A percentile compares a stretch with the other conserved stretches of the same genome.
phyloP scores from a whole-genome alignment of 1,140 invertebrate species.

The Elysia chlorotica region DNA sequence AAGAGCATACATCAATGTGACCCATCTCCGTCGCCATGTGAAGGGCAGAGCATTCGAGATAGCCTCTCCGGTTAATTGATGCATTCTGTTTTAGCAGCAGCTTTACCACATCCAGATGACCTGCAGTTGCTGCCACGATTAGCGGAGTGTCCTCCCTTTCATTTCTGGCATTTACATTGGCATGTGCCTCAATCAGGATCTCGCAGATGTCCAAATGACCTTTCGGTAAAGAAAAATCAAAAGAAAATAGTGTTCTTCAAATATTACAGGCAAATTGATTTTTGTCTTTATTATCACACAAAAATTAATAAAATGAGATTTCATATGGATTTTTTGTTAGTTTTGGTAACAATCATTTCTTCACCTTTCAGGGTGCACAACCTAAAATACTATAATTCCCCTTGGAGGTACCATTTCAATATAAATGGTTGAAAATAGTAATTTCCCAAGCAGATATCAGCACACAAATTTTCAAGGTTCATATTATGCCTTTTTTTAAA shows the following conservation, averaged over 20 bases:
- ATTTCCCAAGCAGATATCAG: neutral
- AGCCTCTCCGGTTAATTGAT: constrained; percentile 71
- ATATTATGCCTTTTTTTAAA: neutral
- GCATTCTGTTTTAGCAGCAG: constrained; percentile 86
- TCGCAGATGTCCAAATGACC: constrained; percentile 65
- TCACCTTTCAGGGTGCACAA: no score
- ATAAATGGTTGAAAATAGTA: neutral
- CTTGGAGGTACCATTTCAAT: neutral
- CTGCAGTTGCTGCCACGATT: constrained; percentile 83
- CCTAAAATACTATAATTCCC: no score
- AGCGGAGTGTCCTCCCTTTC: constrained; percentile 75
- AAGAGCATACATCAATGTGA: constrained; percentile 59
- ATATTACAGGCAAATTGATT: no score
- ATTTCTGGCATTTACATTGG: constrained; percentile 48
- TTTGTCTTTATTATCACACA: no score
- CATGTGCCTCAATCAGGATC: constrained; percentile 61
- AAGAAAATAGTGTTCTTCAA: no score
- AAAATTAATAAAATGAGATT: no score
- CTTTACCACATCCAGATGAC: constrained; percentile 80
- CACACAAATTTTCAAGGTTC: neutral
- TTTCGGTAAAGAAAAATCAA: neutral
- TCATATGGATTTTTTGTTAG: no score
- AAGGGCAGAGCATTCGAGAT: constrained; percentile 51
- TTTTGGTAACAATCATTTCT: no score
- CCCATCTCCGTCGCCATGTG: constrained; percentile 54